phyloP scores from a whole-genome alignment of 2,113 vertebrate genomes.

The Callipepla californica region DNA sequence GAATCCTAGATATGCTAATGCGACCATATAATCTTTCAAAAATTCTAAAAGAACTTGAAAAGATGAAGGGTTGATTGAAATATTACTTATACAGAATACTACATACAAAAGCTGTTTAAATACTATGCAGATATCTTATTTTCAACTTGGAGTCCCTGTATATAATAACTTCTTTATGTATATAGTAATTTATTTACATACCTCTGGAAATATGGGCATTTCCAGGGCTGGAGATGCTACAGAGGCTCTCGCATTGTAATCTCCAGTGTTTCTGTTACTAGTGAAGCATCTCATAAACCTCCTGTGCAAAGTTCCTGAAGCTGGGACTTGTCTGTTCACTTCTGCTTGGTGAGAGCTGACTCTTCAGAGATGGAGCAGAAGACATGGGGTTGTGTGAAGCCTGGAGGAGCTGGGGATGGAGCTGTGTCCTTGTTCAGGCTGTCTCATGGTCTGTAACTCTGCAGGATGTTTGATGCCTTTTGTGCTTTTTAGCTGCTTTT shows the following conservation, averaged over 20 bases:
- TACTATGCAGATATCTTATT: not conserved
- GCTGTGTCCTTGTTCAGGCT: not conserved
- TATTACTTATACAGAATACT: not conserved
- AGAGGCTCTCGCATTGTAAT: accelerated
- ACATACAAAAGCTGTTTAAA: not conserved
- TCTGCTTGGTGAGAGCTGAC: not conserved
- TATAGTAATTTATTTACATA: not conserved
- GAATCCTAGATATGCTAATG: not conserved
- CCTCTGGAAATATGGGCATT: not conserved
- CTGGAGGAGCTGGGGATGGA: not conserved
- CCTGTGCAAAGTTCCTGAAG: not conserved
- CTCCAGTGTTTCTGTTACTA: not conserved
- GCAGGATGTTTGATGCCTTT: not conserved
- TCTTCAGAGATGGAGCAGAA: not conserved
- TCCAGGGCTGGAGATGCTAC: not conserved
- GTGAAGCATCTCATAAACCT: not conserved
- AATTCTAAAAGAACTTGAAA: not conserved
- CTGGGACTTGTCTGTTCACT: not conserved
- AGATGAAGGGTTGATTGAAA: not conserved
- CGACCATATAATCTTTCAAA: not conserved
- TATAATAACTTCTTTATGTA: not conserved
- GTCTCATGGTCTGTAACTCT: not conserved
- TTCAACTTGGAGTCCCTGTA: not conserved
- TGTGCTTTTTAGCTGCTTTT: not conserved
- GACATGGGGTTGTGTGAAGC: not conserved